Percentiles rank a stretch among this genome's conserved stretches.
phyloP scores from a whole-genome alignment of 1,140 invertebrate genomes.

The Bilobella aurantiaca region DNA sequence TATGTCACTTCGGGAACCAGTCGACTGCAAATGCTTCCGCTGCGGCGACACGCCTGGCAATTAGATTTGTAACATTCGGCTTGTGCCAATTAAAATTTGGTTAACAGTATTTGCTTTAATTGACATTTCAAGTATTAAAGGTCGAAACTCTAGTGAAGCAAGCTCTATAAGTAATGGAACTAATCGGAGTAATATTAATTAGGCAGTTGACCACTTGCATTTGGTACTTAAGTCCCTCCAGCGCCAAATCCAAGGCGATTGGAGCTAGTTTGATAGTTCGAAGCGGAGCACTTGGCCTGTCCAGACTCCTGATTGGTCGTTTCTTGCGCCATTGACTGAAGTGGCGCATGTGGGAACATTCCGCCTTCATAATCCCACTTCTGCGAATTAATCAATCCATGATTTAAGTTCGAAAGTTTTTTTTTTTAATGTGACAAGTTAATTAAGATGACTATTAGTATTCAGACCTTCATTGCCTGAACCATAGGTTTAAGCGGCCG shows the following conservation, averaged over 20 bases:
- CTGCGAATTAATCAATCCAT: conserved; percentile 4
- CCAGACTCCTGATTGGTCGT: neutral
- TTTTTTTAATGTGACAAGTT: no score
- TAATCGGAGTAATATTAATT: no score
- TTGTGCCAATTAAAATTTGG: neutral
- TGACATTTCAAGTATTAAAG: no score
- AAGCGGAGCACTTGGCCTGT: neutral
- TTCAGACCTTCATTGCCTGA: conserved; percentile 28
- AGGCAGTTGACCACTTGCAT: no score
- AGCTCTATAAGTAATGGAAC: no score
- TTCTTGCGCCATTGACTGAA: neutral
- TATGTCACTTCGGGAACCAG: conserved; percentile 68
- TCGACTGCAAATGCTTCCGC: conserved; percentile 78
- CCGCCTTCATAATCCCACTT: conserved; percentile 30
- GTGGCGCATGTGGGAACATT: conserved; percentile 20
- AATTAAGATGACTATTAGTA: no score
- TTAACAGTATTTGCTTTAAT: no score
- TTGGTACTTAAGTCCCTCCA: conserved; percentile 8
- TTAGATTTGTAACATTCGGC: neutral
- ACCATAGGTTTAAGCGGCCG: conserved; percentile 19
- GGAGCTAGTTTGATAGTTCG: conserved; percentile 10
- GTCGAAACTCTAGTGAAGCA: no score
- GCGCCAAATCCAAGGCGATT: conserved; percentile 21
- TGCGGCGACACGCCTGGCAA: conserved; percentile 48
- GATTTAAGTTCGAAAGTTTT: conserved; percentile 8